Evolutionary conservation across 2,113 vertebrate species (phyloP), one percentile per base, ranked within the genome.

Genomic region (Syngnathoides biaculeatus): DNA sequence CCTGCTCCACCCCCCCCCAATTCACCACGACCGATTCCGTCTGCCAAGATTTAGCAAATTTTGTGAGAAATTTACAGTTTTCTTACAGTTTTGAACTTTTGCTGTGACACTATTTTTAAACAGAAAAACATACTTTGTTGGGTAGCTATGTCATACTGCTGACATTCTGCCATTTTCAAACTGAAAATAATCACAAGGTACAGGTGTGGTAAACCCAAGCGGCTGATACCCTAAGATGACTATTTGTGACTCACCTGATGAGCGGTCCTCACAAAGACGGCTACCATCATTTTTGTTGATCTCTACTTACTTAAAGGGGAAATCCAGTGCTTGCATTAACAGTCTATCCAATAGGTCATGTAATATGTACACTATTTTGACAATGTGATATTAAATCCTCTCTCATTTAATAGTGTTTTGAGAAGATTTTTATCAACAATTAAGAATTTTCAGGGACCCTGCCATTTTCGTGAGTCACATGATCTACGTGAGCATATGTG

Each of bases 221-320:
- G 70, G 77, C 69, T 75, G 68, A 86, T 73, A 75, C 69, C 69
- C 69, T 79, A 83, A 82, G 77, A 57, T 71, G 67, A 75, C 68
- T 62, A 70, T 67, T 35, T 35, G 62, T 65, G 71, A 69, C 73
- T 39, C 22, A 58, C 58, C 67, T 65, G 63, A 22, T 47, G 72
- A 69, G 64, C 59, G 17, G 67, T 52, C 61, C 61, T 48, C 69
- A 1, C 17, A 47, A 47, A 47, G 45, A 47, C 43, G 70, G 43
- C 69, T 75, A 73, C 70, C 77, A 72, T 27, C 48, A 68, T 77
- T 71, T 78, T 43, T 73, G 58, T 57, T 52, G 71, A 65, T 79
- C 67, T 74, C 67, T 63, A 8, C 27, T 35, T 19, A 10, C 20
- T 20, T 4, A 15, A n/a, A n/a, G n/a, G n/a, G n/a, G n/a, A n/a